These are phyloP conservation scores for Tragelaphus buxtoni DNA, from an alignment of 2,113 vertebrate species.

Conservation along the genomic window DNA sequence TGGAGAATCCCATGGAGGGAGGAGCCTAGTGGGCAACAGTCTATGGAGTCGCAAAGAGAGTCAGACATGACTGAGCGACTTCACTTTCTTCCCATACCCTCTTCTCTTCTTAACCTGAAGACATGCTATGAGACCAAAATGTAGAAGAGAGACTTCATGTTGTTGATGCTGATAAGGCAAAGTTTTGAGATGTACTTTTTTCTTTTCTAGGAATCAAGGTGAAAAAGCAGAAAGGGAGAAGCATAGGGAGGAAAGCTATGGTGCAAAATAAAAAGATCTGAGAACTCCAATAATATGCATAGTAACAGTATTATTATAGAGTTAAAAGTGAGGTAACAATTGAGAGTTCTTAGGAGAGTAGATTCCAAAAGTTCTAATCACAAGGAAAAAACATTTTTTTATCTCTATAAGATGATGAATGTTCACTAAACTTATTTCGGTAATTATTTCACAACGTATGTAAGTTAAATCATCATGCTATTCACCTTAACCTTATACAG, in stretches of 20 bases:
- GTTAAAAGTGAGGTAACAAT: not conserved
- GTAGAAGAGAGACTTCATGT: not conserved
- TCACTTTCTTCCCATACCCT: no score
- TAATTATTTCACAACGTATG: not conserved
- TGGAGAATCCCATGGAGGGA: no score
- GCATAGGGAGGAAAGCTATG: not conserved
- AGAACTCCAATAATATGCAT: not conserved
- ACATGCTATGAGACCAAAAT: not conserved
- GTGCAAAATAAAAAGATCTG: not conserved
- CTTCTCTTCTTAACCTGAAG: not conserved
- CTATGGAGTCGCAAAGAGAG: no score
- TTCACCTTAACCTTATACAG: not conserved
- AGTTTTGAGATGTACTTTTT: not conserved
- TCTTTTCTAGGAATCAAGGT: not conserved
- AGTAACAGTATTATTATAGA: not conserved
- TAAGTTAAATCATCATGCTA: not conserved
- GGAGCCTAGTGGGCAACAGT: no score
- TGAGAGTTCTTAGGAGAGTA: not conserved
- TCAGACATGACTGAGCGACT: no score
- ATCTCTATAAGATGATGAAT: not conserved
- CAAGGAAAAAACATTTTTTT: not conserved
- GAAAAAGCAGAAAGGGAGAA: not conserved
- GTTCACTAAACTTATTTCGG: not conserved
- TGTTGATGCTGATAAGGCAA: not conserved
- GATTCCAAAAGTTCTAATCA: not conserved